Base-by-base conservation (phyloP, 2,888 invertebrate genomes). In the Zaprionus lineosus region DNA sequence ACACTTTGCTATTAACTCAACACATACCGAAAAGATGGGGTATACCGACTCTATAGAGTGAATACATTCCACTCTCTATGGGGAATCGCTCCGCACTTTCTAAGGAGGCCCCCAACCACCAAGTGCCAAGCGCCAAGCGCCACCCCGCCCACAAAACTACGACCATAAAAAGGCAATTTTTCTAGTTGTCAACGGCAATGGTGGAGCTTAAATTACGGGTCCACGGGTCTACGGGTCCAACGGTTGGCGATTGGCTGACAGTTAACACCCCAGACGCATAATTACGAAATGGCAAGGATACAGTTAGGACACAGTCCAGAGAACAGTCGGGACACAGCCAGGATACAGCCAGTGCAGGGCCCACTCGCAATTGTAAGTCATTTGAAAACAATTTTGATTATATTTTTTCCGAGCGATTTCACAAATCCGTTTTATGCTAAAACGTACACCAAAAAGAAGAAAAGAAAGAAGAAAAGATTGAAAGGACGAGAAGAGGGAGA, bases 381-480 rank as follows among this genome's bases (percentile, higher is more conserved):
- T 86, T 84, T 68, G 82, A 82, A 86, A 86, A 81, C 86, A 86
- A 84, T 86, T 83, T 84, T 82, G 86, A 84, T 86, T 86, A 78
- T 86, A 75, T 85, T 87, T 83, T 86, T 86, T 87, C 87, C 85
- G 76, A 87, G 53, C 87, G 85, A 86, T 87, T 86, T 86, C 82
- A 77, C 82, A 87, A 87, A 87, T 83, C 76, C 74, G 74, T 74
- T 74, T 82, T 77, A 84, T 85, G 78, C 70, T 65, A 62, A 67
- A 50, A 47, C 69, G 24, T 52, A 40, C 19, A 44, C 39, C 14
- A 12, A 18, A 33, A 9, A 24, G 39, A 26, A 36, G 6, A 21
- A n/a, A 21, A 44, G 16, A 33, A 24, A 15, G 2, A 12, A 28
- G 37, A 24, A 34, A 24, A 24, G 11, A 19, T 18, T 37, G 18